Conservation (phyloP, 2,113 vertebrate species). For the Semnopithecus entellus region DNA sequence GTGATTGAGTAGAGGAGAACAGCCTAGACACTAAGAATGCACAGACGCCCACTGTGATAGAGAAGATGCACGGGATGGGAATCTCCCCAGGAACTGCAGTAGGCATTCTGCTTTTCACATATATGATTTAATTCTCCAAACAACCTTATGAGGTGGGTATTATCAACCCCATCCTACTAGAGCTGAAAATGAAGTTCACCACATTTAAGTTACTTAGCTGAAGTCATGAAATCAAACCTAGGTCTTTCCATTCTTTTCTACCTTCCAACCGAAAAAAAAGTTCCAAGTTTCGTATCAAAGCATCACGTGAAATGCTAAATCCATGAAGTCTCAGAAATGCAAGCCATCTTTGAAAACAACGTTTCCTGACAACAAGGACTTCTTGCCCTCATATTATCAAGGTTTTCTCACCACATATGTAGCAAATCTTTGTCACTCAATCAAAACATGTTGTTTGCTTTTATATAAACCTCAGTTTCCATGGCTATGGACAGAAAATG, state of each 20-base stretch:
- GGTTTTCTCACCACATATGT: background rate
- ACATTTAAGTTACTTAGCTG: background rate
- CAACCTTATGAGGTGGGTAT: background rate
- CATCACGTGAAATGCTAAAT: background rate
- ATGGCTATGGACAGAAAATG: background rate
- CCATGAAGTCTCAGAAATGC: background rate
- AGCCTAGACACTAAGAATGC: too few species aligned
- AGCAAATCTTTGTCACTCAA: background rate
- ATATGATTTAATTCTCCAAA: background rate
- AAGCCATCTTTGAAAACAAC: background rate
- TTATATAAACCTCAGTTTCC: background rate
- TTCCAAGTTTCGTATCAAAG: background rate
- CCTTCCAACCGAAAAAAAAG: background rate
- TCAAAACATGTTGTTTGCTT: background rate
- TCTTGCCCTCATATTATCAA: background rate
- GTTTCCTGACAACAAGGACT: background rate
- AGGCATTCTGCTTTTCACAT: background rate
- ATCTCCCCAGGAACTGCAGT: too few species aligned
- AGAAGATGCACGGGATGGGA: background rate
- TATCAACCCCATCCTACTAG: background rate
- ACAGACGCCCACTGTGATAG: accelerated
- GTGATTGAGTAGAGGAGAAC: too few species aligned
- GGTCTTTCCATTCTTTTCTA: background rate
- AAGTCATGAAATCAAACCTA: background rate
- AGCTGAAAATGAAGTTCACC: background rate